Conservation (phyloP, 1,140 invertebrate genomes). For the Globodera rostochiensis region DNA sequence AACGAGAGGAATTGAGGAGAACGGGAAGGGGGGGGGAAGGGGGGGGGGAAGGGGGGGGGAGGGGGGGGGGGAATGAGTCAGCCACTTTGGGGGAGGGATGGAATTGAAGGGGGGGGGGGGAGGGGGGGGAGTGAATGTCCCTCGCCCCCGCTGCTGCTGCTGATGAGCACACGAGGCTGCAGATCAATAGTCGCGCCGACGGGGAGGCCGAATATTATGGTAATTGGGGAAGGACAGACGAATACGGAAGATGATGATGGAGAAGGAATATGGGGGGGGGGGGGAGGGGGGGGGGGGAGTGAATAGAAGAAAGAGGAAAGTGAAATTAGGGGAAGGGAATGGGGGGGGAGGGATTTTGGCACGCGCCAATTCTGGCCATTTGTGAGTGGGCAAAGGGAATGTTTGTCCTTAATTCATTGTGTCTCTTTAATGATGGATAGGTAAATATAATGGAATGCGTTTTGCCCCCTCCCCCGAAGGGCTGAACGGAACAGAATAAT, state of each 20-base stretch:
- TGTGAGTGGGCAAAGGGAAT: no score
- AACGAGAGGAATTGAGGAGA: not conserved
- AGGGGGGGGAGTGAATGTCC: not conserved
- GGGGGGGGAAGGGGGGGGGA: not conserved
- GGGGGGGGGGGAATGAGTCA: not conserved
- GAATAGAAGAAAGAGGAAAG: no score
- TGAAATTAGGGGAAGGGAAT: not conserved
- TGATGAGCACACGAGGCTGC: no score
- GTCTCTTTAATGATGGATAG: not conserved
- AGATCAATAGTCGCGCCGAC: not conserved
- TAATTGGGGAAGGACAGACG: not conserved
- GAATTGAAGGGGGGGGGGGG: not conserved
- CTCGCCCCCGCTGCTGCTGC: no score
- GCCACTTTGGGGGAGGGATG: not conserved
- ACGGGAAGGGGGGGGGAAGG: no score
- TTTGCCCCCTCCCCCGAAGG: not conserved
- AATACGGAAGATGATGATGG: no score
- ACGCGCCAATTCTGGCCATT: no score
- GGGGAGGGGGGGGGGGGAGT: not conserved
- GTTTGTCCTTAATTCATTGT: no score
- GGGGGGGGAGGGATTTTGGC: no score
- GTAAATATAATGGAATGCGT: not conserved
- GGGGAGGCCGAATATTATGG: not conserved
- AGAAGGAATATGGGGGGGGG: no score
- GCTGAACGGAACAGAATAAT: no score